Percentiles rank a stretch among this genome's conserved stretches.
Evolutionary conservation across 1,140 invertebrate species (phyloP).

Genomic region (Nylanderia fulva): DNA sequence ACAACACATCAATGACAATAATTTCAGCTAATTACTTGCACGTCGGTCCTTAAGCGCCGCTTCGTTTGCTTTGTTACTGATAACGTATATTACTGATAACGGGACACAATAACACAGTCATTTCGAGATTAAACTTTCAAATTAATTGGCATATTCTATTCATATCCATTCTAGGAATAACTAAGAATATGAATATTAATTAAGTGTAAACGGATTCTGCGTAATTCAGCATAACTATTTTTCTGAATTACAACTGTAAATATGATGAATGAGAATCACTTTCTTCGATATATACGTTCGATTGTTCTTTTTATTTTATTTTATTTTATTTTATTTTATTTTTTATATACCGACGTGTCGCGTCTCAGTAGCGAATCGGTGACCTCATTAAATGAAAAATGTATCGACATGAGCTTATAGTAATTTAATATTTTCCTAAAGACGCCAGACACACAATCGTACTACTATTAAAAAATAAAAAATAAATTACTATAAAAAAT

Average conservation of each 20-base stretch:
- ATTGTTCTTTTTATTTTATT: not conserved
- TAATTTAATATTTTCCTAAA: conserved; percentile 54
- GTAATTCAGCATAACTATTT: conserved; percentile 12
- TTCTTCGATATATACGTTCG: not conserved
- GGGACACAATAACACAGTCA: not conserved
- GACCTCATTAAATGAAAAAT: conserved; percentile 33
- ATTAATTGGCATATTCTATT: conserved; percentile 9
- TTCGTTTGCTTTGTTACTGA: not conserved
- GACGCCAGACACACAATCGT: conserved; percentile 36
- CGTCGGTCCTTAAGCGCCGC: conserved; percentile 27
- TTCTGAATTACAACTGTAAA: not conserved
- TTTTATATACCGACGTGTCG: conserved; percentile 6
- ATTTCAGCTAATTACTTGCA: conserved; percentile 67
- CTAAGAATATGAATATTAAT: not conserved
- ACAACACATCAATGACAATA: conserved; percentile 69
- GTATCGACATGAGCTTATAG: conserved; percentile 36
- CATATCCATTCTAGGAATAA: conserved; percentile 19
- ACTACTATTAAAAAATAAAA: conserved; percentile 20
- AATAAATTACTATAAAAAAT: not conserved
- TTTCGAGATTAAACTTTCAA: not conserved
- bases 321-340: not conserved
- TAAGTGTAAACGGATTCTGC: not conserved
- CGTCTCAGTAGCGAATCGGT: conserved; percentile 24
- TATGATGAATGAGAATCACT: not conserved
- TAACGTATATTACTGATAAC: conserved; percentile 1